These are phyloP conservation scores for Mirounga angustirostris DNA, from an alignment of 2,113 vertebrate species.

Conservation along the genomic window DNA sequence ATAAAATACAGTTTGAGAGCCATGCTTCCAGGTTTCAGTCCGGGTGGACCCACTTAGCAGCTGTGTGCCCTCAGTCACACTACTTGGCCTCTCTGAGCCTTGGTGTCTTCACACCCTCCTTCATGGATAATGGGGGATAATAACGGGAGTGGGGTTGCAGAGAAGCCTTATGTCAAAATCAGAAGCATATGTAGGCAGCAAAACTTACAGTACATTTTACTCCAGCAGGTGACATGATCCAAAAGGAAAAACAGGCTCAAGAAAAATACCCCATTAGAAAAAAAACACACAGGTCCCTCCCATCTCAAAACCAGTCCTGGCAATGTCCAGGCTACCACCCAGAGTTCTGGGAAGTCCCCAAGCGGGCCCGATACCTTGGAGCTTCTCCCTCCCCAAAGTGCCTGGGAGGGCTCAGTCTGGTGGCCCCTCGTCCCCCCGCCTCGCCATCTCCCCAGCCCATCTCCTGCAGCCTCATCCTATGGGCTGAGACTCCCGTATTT, in stretches of 20 bases:
- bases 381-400: neutral
- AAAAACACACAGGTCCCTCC: neutral
- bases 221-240: neutral
- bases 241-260: neutral
- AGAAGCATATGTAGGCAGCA: neutral
- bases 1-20: neutral
- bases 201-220: too few relatives aligned
- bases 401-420: neutral
- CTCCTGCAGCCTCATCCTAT: neutral
- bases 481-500: neutral
- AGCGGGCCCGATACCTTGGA: fast-evolving
- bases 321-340: neutral
- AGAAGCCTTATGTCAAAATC: neutral
- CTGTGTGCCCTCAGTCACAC: fast-evolving
- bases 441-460: neutral
- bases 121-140: too few relatives aligned
- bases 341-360: neutral
- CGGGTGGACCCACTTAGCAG: neutral
- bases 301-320: neutral
- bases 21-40: fast-evolving
- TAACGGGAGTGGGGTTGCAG: neutral
- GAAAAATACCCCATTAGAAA: neutral
- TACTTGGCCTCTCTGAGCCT: neutral
- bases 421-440: fast-evolving
- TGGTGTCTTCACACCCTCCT: neutral